These are phyloP conservation scores for Bembecia ichneumoniformis DNA, from an alignment of 2,888 invertebrate species.

Conservation along the genomic window DNA sequence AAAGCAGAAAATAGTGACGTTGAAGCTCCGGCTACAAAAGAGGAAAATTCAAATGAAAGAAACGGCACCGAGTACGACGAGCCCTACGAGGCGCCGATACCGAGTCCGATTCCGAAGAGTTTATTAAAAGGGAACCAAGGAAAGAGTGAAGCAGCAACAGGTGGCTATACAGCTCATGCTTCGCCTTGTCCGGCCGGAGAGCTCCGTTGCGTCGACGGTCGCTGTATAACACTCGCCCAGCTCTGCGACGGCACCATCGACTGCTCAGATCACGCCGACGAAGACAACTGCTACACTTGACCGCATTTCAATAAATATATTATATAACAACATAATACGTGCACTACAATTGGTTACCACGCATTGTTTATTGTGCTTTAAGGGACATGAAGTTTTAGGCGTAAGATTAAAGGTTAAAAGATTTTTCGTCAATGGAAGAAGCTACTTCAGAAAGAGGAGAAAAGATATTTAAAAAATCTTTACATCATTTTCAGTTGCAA, in stretches of 20 bases:
- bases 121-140: not conserved
- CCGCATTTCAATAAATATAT: slow-evolving; percentile 3
- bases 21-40: slow-evolving; percentile 4
- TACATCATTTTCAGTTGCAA: too few relatives aligned
- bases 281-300: slow-evolving; percentile 75
- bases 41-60: not conserved
- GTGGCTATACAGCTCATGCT: slow-evolving; percentile 37
- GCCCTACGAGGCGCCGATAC: slow-evolving; percentile 15
- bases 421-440: too few relatives aligned
- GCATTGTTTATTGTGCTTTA: not conserved
- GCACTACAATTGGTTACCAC: not conserved
- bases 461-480: too few relatives aligned
- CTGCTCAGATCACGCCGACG: slow-evolving; percentile 76
- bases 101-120: not conserved
- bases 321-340: not conserved
- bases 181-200: slow-evolving; percentile 70
- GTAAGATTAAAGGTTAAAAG: too few relatives aligned
- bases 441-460: too few relatives aligned
- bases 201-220: slow-evolving; percentile 75
- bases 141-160: not conserved
- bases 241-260: slow-evolving; percentile 75
- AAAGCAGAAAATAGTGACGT: slow-evolving; percentile 29
- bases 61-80: slow-evolving; percentile 13
- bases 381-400: too few relatives aligned
- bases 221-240: slow-evolving; percentile 75